phyloP scores from a whole-genome alignment of 2,888 invertebrate species.

The Drosophila diplacantha region DNA sequence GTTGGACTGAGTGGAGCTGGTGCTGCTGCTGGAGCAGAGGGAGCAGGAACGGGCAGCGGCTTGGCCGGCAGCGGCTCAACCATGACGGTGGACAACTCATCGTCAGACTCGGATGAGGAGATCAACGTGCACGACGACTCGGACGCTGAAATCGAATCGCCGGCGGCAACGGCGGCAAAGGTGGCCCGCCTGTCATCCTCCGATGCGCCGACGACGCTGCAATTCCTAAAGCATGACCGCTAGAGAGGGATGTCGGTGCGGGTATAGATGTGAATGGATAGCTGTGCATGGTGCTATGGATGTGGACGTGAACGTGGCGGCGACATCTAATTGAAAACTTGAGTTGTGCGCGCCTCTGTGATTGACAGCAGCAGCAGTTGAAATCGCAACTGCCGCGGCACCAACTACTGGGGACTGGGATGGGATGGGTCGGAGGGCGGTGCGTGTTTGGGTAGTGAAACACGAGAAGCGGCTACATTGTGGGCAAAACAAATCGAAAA shows the following conservation, averaged over 20 bases:
- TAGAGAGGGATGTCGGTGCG: conserved; percentile 2
- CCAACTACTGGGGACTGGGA: conserved; percentile 8
- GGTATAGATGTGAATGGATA: conserved; percentile 1
- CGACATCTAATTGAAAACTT: conserved; percentile 64
- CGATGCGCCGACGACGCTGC: conserved; percentile 66
- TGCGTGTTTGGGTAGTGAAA: conserved; percentile 55
- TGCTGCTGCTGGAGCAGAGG: conserved; percentile 2
- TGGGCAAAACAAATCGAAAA: conserved; percentile 66
- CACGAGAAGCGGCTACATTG: conserved; percentile 51
- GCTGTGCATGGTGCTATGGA: neutral
- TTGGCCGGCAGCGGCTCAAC: conserved; percentile 48
- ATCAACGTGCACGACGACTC: conserved; percentile 88
- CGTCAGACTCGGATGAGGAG: conserved; percentile 82
- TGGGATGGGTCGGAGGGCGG: conserved; percentile 36
- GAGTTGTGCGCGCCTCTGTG: conserved; percentile 74
- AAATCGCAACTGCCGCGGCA: conserved; percentile 13
- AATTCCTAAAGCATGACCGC: conserved; percentile 77
- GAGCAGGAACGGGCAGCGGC: conserved; percentile 35
- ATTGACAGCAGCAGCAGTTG: conserved; percentile 62
- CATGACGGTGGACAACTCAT: conserved; percentile 75
- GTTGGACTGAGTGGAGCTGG: conserved; percentile 12
- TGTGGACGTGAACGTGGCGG: conserved; percentile 23
- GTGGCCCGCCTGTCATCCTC: conserved; percentile 67
- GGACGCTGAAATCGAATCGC: conserved; percentile 73
- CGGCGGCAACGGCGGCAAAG: conserved; percentile 58